Base-by-base conservation (phyloP, 1,140 invertebrate genomes). In the Tetramorium simillimum region DNA sequence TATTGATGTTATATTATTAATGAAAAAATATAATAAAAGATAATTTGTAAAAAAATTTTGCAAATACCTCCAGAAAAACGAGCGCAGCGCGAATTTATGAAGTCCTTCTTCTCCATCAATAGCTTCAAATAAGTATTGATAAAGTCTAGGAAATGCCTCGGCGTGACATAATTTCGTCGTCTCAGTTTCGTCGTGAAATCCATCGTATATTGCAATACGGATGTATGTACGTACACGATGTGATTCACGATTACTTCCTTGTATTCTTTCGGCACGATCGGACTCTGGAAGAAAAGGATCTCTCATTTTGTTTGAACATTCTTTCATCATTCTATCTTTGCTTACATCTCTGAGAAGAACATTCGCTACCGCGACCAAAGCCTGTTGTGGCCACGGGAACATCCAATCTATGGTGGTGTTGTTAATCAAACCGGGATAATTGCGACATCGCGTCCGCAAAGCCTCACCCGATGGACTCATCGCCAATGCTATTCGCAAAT, bases 361-460 rank as follows among this genome's bases (percentile, higher is more conserved):
- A 70, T 97, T 97, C 7, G 98, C 98, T 10, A 99, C 98, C 0
- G 98, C 97, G 63, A 97, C 95, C 21, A 99, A 93, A 2, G 98
- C 98, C 95, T 99, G 98, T 85, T 97, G 96, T 0, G 98, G 98
- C 98, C 99, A 99, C 0, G 98, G 97, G 92, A 98, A 97, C 86
- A 99, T 97, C 98, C 98, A 99, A 94, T 99, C 98, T 72, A 99
- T 98, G 14, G 98, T 98, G 3, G 98, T 98, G 92, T 98, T 99
- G 92, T 98, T 99, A 24, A 99, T 97, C 0, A 99, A 95, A 0
- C 98, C 98, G 0, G 98, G 98, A 94, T 99, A 99, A 95, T 97
- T 98, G 69, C 98, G 96, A 89, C 98, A 98, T 28, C 98, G 96
- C 89, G 97, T 97, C 40, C 98, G 96, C 53, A 99, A 95, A 9